Evolutionary conservation across 1,140 invertebrate genomes (phyloP), one percentile per base, ranked within the genome.

Genomic region (Neodiprion pinetum): DNA sequence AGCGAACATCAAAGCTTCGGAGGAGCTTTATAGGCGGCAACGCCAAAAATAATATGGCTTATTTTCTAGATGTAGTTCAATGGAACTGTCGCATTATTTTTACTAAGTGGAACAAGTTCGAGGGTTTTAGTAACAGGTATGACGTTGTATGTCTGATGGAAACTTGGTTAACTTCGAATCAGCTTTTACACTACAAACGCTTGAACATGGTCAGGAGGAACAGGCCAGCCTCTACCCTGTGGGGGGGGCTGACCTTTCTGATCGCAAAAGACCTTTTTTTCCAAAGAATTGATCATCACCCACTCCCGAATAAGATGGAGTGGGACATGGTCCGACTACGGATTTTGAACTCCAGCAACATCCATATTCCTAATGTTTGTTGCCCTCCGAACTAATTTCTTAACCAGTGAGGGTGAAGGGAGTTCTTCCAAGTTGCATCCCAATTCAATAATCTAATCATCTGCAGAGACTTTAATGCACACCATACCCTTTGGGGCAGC

Each of bases 391-490:
- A 11, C 61, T 8, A 12, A 68, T 17, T 14, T 21, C 67, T 68
- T 9, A 11, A 9, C 67, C 9, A 9, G 9, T 17, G 10, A 17
- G 28, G 17, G 1, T 75, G 71, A 68, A 12, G 14, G 5, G 49
- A 67, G 7, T 47, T 77, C 0, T 61, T 77, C 28, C 21, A 68
- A 9, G 21, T 70, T 1, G 1, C 66, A 12, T 7, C 14, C 8
- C 1, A 14, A n/a, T 47, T 28, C 12, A 2, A 21, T 12, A 49
- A 11, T 48, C 23, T 68, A 9, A 1, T 77, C 9, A 74, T 77
- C 0, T 74, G 75, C 2, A 76, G 75, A 1, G 76, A 79, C 48
- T 79, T 77, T 61, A 77, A 79, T 28, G 47, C 17, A 11, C 76
- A 79, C 21, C 74, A 76, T 17, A 17, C 48, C 7, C 9, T n/a